Percentiles rank a stretch among this genome's conserved stretches.
These are phyloP conservation scores for Agrilus mali DNA, from an alignment of 2,888 invertebrate genomes.

Conservation along the genomic window DNA sequence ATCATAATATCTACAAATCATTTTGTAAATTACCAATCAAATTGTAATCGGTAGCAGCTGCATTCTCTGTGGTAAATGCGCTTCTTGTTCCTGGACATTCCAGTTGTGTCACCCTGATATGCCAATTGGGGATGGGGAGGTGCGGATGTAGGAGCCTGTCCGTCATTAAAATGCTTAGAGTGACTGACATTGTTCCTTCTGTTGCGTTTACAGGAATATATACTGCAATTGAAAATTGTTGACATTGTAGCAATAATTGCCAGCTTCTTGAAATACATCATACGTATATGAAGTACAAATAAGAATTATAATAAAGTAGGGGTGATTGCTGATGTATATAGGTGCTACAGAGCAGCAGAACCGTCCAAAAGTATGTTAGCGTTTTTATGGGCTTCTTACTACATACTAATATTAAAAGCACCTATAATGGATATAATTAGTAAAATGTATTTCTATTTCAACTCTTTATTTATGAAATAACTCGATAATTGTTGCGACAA, in stretches of 20 bases:
- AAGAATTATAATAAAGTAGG: slow-evolving; percentile 12
- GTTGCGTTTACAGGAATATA: slow-evolving; percentile 31
- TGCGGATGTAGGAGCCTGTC: neutral
- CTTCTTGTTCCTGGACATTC: slow-evolving; percentile 23
- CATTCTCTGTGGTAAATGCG: slow-evolving; percentile 9
- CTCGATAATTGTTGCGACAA: no score
- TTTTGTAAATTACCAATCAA: slow-evolving; percentile 12
- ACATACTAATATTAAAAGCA: no score
- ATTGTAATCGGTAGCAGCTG: slow-evolving; percentile 11
- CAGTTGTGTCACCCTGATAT: slow-evolving; percentile 38
- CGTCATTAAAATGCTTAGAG: slow-evolving; percentile 14
- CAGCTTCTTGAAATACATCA: neutral
- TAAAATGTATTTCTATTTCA: no score
- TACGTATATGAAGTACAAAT: slow-evolving; percentile 17
- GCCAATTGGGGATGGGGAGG: slow-evolving; percentile 32
- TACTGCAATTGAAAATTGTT: slow-evolving; percentile 24
- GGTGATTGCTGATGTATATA: no score
- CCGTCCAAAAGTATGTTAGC: no score
- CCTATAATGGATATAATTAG: no score
- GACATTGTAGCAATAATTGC: slow-evolving; percentile 18
- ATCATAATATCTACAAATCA: neutral
- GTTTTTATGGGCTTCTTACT: no score
- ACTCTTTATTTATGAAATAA: no score
- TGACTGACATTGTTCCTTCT: slow-evolving; percentile 14
- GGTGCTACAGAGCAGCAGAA: no score